Conservation (phyloP, 1,140 invertebrate genomes). For the Gryon sp. region DNA sequence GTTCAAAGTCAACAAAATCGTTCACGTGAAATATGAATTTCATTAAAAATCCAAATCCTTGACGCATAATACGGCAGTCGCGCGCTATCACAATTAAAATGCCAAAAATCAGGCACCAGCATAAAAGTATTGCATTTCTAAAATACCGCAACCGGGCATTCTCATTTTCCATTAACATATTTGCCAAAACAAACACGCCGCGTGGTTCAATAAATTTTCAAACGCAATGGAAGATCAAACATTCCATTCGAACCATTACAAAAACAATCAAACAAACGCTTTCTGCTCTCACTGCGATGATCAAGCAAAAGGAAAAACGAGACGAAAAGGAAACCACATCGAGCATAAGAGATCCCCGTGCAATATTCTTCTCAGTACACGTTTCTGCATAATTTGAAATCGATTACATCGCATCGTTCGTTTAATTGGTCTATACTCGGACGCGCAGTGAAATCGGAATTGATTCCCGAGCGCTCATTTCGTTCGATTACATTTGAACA, state of each 20-base stretch:
- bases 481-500: conserved; percentile 57
- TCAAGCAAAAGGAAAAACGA: conserved; percentile 17
- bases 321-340: conserved; percentile 34
- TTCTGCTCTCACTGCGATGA: not conserved
- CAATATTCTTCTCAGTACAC: conserved; percentile 57
- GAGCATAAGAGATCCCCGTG: conserved; percentile 22
- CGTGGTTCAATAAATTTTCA: conserved; percentile 28
- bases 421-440: conserved; percentile 60
- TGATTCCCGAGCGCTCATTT: conserved; percentile 55
- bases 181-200: conserved; percentile 29
- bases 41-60: too few relatives aligned
- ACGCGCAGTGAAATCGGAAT: conserved; percentile 51
- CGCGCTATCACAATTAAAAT: conserved; percentile 24
- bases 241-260: conserved; percentile 36
- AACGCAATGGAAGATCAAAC: conserved; percentile 43
- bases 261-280: conserved; percentile 46
- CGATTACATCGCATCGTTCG: conserved; percentile 57
- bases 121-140: conserved; percentile 21
- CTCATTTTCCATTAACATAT: conserved; percentile 54
- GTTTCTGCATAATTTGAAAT: conserved; percentile 63
- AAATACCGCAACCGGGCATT: conserved; percentile 29
- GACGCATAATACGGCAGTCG: too few relatives aligned
- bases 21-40: not conserved
- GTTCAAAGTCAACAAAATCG: too few relatives aligned
- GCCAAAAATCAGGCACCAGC: conserved; percentile 7